A percentile compares a stretch with the other conserved stretches of the same genome.
These are phyloP conservation scores for Rapana venosa DNA, from an alignment of 2,888 invertebrate genomes.

Conservation along the genomic window DNA sequence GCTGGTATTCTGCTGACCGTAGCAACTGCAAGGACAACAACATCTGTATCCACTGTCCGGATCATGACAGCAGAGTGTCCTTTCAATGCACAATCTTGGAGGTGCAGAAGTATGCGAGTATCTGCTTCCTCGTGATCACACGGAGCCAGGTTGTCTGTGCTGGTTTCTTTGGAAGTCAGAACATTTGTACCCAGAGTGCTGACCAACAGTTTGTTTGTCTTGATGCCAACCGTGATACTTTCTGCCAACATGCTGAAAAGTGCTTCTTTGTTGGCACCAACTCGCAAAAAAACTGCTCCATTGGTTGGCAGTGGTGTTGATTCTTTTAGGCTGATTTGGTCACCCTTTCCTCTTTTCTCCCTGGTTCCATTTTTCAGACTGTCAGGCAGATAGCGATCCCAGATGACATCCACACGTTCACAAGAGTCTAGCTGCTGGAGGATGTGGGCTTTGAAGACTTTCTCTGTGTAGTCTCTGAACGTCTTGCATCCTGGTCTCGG, in stretches of 20 bases:
- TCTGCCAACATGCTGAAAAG: background rate
- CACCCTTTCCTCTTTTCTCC: slow-evolving; percentile 42
- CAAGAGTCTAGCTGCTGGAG: slow-evolving; percentile 39
- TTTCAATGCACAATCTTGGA: slow-evolving; percentile 30
- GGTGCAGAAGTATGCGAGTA: slow-evolving; percentile 48
- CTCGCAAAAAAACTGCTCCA: slow-evolving; percentile 43
- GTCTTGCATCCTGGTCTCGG: background rate
- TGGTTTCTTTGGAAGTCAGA: slow-evolving; percentile 17
- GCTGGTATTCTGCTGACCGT: slow-evolving; percentile 5
- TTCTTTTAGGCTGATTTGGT: slow-evolving; percentile 40
- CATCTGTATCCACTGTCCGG: slow-evolving; percentile 51
- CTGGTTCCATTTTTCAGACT: slow-evolving; percentile 45
- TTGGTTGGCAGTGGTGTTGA: slow-evolving; percentile 43
- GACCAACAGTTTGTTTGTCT: slow-evolving; percentile 3
- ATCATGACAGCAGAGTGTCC: slow-evolving; percentile 42
- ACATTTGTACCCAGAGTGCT: slow-evolving; percentile 26
- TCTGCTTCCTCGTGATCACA: slow-evolving; percentile 55
- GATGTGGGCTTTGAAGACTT: slow-evolving; percentile 29
- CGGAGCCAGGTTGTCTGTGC: slow-evolving; percentile 40
- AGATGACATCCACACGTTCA: slow-evolving; percentile 45
- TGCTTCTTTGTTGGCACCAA: slow-evolving; percentile 22
- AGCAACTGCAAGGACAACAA: slow-evolving; percentile 50
- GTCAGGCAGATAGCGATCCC: slow-evolving; percentile 47
- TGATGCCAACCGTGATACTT: background rate
- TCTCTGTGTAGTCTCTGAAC: background rate